These are phyloP conservation scores for Bimastos eiseni DNA, from an alignment of 2,888 invertebrate species.

Conservation along the genomic window DNA sequence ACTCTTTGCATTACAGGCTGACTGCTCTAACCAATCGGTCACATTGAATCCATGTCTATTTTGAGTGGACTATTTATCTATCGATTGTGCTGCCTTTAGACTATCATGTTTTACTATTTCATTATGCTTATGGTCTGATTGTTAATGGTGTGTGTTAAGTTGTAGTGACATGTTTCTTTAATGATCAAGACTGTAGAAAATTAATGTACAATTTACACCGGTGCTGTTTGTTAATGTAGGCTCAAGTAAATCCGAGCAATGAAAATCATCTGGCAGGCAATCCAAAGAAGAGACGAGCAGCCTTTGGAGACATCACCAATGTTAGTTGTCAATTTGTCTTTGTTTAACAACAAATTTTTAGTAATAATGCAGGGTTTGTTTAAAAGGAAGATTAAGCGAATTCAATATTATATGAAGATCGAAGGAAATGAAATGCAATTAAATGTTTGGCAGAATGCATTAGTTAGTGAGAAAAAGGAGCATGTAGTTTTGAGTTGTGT, in stretches of 20 bases:
- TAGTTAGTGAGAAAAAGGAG: too few relatives aligned
- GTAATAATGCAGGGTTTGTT: background rate
- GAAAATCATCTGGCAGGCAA: background rate
- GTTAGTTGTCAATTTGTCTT: conserved; percentile 53
- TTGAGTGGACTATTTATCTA: background rate
- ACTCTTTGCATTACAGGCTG: too few relatives aligned
- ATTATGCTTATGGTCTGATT: background rate
- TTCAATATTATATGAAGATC: background rate
- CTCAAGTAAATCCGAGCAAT: background rate
- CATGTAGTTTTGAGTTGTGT: too few relatives aligned
- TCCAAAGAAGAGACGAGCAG: conserved; percentile 73
- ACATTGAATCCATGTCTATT: background rate
- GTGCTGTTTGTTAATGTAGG: conserved; percentile 5
- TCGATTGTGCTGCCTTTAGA: background rate
- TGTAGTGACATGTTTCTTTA: background rate
- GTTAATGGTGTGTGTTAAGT: background rate
- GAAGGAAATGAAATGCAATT: too few relatives aligned
- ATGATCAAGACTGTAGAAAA: background rate
- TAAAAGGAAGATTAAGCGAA: background rate
- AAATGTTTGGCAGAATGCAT: too few relatives aligned
- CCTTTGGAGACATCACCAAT: conserved; percentile 84
- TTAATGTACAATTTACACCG: background rate
- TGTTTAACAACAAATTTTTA: background rate
- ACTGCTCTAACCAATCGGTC: too few relatives aligned
- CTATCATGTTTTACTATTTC: background rate